Evolutionary conservation across 2,113 vertebrate species (phyloP), one percentile per base, ranked within the genome.

Genomic region (Clinocottus analis): DNA sequence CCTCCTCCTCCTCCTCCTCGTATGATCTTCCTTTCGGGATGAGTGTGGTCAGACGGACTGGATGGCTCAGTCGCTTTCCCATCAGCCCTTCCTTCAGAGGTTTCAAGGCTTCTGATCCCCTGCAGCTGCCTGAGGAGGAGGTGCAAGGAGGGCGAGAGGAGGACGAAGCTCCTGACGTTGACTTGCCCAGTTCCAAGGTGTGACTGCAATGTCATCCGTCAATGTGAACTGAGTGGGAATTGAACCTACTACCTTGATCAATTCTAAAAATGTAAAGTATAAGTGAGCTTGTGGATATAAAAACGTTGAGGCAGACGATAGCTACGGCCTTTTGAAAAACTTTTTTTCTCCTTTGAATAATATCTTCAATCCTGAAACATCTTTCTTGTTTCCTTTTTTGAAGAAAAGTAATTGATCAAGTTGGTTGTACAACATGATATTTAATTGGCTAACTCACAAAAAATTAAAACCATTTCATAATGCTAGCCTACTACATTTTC

Each of bases 11-110:
- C 65, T 85, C 72, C 7, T 84, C 90, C 60, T 95, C 96, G 72
- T 99, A 99, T 0, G 96, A 99, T 61, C 95, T 99, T 49, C 98
- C 98, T 3, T 37, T 96, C 1, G 96, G 96, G 39, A 99, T 98
- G 98, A 80, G 33, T 0, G n/a, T 67, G 1, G 67, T 99, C 82
- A 93, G 91, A 75, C 90, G 83, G 35, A 86, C 60, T 8, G 33
- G n/a, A 14, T 96, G 95, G 88, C 90, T 99, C 41, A 84, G 85
- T 49, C 86, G 87, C 5, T 82, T 99, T 60, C 98, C 98, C 65
- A 89, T 98, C 85, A 97, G 97, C 89, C 98, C 98, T 1, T 82
- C 93, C 51, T 99, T 99, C 93, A 95, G 77, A 25, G 97, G 98
- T 10, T 98, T 96, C 82, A 83, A 35, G 16, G 5, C 5, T 0